Base-by-base conservation (phyloP, 2,797 vertebrate species). In the Danio kyathit region DNA sequence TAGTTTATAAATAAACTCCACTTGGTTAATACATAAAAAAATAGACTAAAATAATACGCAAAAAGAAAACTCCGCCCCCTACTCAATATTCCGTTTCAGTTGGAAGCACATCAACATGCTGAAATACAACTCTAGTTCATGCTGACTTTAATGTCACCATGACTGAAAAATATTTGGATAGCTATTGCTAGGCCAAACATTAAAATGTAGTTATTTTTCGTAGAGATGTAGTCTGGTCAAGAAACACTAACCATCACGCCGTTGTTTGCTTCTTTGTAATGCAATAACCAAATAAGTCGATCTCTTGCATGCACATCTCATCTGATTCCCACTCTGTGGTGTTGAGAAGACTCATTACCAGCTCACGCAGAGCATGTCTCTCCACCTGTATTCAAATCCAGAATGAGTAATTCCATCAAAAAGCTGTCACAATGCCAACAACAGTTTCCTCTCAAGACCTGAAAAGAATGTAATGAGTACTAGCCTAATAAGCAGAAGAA, bases 301-400 rank as follows among this genome's bases (percentile, higher is more conserved):
- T 11, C 6, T 60, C 19, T 12, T 14, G 52, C n/a, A 43, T 3
- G 7, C 52, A 19, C 40, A 44, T 72, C n/a, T 57, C 7, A 57
- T 13, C n/a, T 14, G 29, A 40, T 14, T 19, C 2, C 7, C 8
- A 10, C 7, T 72, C 52, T 44, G n/a, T 57, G 51, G 40, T 12
- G 14, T 4, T 4, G 40, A 44, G 40, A 44, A 19, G 21, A 12
- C 44, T 61, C 44, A 74, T 61, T 74, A 61, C 57, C 57, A 74
- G 16, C 16, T 40, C 14, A 61, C 43, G 0, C 14, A 0, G 2
- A 61, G 21, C 57, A 60, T 19, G 2, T 13, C 73, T 38, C 59
- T 40, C 5, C 29, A 63, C 40, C 70, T 72, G 52, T 72, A 57
- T 72, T 72, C 40, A 44, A 72, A 14, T 56, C 40, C 51, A 74